phyloP scores from a whole-genome alignment of 2,113 vertebrate species.

The Aegotheles bennettii region DNA sequence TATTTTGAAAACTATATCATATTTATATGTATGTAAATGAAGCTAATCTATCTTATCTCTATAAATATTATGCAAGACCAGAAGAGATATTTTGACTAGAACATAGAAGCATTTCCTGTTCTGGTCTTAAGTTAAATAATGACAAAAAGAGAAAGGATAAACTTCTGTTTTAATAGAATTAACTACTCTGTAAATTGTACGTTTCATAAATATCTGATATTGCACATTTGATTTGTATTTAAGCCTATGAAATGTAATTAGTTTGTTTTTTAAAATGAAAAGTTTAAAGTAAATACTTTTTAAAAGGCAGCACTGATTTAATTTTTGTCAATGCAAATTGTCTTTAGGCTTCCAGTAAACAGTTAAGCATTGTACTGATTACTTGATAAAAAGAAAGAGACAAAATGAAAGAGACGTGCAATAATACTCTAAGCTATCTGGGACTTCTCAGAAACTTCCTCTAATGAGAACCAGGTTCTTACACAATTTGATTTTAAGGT shows the following conservation, averaged over 20 bases:
- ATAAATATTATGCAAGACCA: neutral
- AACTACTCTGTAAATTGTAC: neutral
- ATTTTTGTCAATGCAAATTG: constrained; percentile 10
- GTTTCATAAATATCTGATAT: neutral
- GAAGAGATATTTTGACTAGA: neutral
- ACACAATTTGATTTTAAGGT: constrained; percentile 41
- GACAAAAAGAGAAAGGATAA: neutral
- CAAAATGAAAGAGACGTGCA: constrained; percentile 31
- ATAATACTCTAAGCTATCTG: neutral
- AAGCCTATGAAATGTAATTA: constrained; percentile 6
- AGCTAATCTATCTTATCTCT: neutral
- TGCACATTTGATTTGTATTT: neutral
- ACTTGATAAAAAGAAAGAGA: constrained; percentile 33
- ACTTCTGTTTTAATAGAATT: neutral
- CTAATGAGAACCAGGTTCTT: constrained; percentile 53
- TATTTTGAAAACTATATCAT: neutral
- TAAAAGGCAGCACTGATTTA: neutral
- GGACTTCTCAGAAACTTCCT: constrained; percentile 38
- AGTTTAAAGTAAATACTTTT: constrained; percentile 27
- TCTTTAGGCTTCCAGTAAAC: constrained; percentile 31
- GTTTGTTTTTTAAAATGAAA: neutral
- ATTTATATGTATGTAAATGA: neutral
- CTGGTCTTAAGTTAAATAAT: neutral
- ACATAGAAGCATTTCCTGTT: neutral
- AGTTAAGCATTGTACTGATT: constrained; percentile 3